phyloP scores from a whole-genome alignment of 2,888 invertebrate species.

The Euplexia lucipara region DNA sequence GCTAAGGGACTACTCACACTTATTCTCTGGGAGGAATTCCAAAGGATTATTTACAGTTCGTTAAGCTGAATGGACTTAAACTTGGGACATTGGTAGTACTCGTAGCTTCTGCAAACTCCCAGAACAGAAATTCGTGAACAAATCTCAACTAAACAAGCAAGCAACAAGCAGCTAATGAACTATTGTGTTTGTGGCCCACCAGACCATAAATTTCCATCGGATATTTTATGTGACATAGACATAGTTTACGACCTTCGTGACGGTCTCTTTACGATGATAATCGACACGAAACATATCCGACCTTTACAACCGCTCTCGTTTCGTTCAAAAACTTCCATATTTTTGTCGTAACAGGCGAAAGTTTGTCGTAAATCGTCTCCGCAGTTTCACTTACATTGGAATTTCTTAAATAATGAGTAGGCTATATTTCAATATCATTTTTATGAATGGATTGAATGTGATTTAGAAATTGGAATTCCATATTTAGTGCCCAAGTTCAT shows the following conservation, averaged over 20 bases:
- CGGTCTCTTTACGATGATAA: slow-evolving; percentile 46
- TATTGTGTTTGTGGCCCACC: slow-evolving; percentile 48
- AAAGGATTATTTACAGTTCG: too few relatives aligned
- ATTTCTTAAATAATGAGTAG: slow-evolving; percentile 25
- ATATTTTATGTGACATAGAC: slow-evolving; percentile 50
- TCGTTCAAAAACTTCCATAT: slow-evolving; percentile 41
- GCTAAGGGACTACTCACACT: too few relatives aligned
- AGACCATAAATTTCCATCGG: slow-evolving; percentile 42
- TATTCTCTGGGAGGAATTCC: too few relatives aligned
- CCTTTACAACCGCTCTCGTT: slow-evolving; percentile 51
- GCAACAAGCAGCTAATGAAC: slow-evolving; percentile 53
- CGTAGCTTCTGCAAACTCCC: too few relatives aligned
- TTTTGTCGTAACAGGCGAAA: slow-evolving; percentile 51
- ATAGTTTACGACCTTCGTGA: slow-evolving; percentile 55
- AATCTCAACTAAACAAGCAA: slow-evolving; percentile 35
- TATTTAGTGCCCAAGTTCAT: slow-evolving; percentile 1
- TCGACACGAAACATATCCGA: slow-evolving; percentile 47
- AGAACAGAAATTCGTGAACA: not conserved
- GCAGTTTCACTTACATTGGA: slow-evolving; percentile 31
- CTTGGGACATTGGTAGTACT: too few relatives aligned
- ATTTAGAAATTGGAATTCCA: slow-evolving; percentile 21
- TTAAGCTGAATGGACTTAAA: too few relatives aligned
- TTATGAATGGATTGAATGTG: slow-evolving; percentile 11
- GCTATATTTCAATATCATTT: slow-evolving; percentile 13
- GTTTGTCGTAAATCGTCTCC: slow-evolving; percentile 38